These are phyloP conservation scores for Tethea ocularis DNA, from an alignment of 2,888 invertebrate species.

Conservation along the genomic window DNA sequence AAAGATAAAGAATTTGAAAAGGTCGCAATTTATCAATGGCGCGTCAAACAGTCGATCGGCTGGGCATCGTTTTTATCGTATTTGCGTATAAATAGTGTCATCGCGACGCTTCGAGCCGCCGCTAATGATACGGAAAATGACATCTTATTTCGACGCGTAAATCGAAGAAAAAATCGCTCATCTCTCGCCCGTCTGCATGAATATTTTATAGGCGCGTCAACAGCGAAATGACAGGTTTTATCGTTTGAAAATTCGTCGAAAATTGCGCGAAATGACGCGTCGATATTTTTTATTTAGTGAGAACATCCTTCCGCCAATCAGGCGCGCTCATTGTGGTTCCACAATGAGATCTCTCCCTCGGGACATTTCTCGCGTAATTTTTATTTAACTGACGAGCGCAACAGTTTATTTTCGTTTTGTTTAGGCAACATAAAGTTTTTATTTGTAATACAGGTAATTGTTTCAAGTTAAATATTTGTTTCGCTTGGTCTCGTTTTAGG, in stretches of 20 bases:
- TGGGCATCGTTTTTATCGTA: conserved; percentile 82
- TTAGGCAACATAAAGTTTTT: conserved; percentile 43
- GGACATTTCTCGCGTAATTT: conserved; percentile 74
- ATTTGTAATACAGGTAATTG: conserved; percentile 16
- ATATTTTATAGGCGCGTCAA: conserved; percentile 84
- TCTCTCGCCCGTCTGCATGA: conserved; percentile 80
- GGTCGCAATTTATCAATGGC: conserved; percentile 81
- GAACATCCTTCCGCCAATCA: conserved; percentile 84
- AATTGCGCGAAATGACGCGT: conserved; percentile 83
- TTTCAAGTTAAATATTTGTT: not conserved
- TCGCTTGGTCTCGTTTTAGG: not conserved
- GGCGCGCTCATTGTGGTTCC: conserved; percentile 76
- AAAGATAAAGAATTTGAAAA: conserved; percentile 69
- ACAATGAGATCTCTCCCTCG: conserved; percentile 74
- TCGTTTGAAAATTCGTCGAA: conserved; percentile 83
- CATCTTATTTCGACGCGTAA: conserved; percentile 83
- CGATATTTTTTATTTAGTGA: conserved; percentile 84
- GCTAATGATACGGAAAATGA: conserved; percentile 85
- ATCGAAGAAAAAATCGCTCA: conserved; percentile 84
- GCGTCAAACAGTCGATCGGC: conserved; percentile 81
- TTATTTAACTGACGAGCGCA: conserved; percentile 76
- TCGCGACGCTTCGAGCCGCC: conserved; percentile 73
- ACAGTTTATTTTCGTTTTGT: conserved; percentile 70
- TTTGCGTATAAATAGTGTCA: conserved; percentile 83
- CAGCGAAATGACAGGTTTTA: conserved; percentile 84